Evolutionary conservation across 2,113 vertebrate genomes (phyloP), one percentile per base, ranked within the genome.

Genomic region (Chroicocephalus ridibundus): DNA sequence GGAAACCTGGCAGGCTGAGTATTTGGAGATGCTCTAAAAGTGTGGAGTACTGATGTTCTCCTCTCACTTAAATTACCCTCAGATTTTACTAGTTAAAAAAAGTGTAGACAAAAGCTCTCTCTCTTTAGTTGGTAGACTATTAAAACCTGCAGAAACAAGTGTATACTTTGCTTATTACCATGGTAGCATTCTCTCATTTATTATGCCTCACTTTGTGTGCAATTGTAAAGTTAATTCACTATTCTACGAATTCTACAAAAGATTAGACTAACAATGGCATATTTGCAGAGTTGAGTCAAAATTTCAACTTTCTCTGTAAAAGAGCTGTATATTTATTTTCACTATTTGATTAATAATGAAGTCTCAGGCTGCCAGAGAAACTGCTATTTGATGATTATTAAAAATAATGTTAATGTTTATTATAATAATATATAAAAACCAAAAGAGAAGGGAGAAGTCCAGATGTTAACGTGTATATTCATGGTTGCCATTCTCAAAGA

Each of bases 391-490:
- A 93, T 78, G n/a, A 90, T 92, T 88, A 96, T 96, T 80, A 78
- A 94, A 94, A 95, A 86, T 77, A 83, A 90, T 69, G 49, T 57
- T 76, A 89, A 95, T 93, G 51, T 90, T 96, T 95, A 96, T 94
- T 92, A 72, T 85, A 94, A 71, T 66, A 86, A 86, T 47, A 90
- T 34, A 88, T 58, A 60, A 94, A 83, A 91, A 70, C 10, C 46
- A 83, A 96, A 88, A 66, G 85, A 95, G 82, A 83, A 87, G 26
- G 38, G 70, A 83, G 10, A 91, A 92, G 52, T 65, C 76, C 90
- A 96, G 94, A 86, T 96, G 96, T 84, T 93, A 94, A 65, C 54
- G 86, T 86, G 94, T 92, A 82, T 86, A 95, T 94, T 96, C 88
- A 86, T 52, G 27, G 61, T 26, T 84, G 71, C 91, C 76, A 15